Percentiles rank a stretch among this genome's conserved stretches.
phyloP scores from a whole-genome alignment of 2,888 invertebrate genomes.

The Perizoma flavofasciatum region DNA sequence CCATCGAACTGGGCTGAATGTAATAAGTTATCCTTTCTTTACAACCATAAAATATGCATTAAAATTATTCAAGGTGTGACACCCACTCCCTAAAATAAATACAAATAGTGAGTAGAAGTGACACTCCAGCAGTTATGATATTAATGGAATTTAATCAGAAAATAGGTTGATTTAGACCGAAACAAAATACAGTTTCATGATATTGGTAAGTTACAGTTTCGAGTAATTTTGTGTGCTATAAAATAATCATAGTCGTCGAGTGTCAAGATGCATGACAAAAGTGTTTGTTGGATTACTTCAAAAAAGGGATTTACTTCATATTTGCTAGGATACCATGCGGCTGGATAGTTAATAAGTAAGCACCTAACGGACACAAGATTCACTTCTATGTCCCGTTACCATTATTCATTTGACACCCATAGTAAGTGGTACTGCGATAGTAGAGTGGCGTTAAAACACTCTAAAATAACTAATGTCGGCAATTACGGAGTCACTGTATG shows the following conservation, averaged over 20 bases:
- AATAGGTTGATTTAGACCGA: too few relatives aligned
- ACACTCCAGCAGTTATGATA: background rate
- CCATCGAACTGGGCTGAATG: constrained; percentile 12
- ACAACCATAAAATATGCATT: constrained; percentile 28
- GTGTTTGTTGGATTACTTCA: too few relatives aligned
- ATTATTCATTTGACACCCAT: constrained; percentile 15
- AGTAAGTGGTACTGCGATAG: constrained; percentile 30
- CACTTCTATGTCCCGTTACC: constrained; percentile 8
- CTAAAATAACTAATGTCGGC: constrained; percentile 61
- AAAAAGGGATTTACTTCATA: too few relatives aligned
- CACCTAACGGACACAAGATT: background rate
- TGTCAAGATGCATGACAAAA: too few relatives aligned
- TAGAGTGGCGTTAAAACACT: constrained; percentile 52
- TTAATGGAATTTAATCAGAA: too few relatives aligned
- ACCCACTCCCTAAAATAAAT: constrained; percentile 3
- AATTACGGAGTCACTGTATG: constrained; percentile 60
- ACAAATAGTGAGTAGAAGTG: constrained; percentile 5
- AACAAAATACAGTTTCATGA: too few relatives aligned
- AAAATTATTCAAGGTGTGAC: constrained; percentile 29
- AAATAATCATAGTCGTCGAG: too few relatives aligned
- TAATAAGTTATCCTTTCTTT: constrained; percentile 28
- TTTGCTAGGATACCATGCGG: too few relatives aligned
- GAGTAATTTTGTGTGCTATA: too few relatives aligned
- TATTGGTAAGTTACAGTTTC: too few relatives aligned
- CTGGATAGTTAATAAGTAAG: too few relatives aligned